Evolutionary conservation across 2,113 vertebrate genomes (phyloP), one percentile per base, ranked within the genome.

Genomic region (Eulemur macaco): DNA sequence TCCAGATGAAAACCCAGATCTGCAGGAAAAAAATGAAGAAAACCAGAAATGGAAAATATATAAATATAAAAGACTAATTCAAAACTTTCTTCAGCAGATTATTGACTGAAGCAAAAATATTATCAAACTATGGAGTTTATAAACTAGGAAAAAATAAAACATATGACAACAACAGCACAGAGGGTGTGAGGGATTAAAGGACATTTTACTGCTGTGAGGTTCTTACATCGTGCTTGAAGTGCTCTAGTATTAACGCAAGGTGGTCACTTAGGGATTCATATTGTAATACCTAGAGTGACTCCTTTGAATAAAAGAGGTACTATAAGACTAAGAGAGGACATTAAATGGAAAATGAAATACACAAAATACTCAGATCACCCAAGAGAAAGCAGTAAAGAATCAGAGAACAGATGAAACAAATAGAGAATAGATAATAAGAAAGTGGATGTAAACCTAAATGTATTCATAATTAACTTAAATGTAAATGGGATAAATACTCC

Each of bases 121-220:
- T 21, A n/a, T 29, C 45, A 15, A 2, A n/a, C 8, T n/a, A 8
- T 23, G 66, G 45, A 4, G 13, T 54, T 45, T 29, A 6, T 29
- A 47, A 23, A 39, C 12, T 12, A 20, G 7, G 15, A 42, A 93
- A 23, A 80, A 69, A 69, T 64, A 31, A 74, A 54, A 42, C 11
- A 11, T 11, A 29, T 1, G 45, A 14, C 27, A 11, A 27, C 23
- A 68, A 9, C 0, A 71, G 54, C 85, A 45, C 21, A 88, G 5
- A 34, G 42, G 12, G 54, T 15, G 18, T 25, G 56, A 34, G 54
- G 50, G 14, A 29, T 10, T 21, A 1, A 37, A 54, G 66, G 21
- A 47, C 42, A 52, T 54, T 14, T 2, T 1, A 27, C 14, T 3
- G 50, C 34, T 11, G 0, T 7, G 3, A 21, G 0, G 9, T 7